Evolutionary conservation across 2,888 invertebrate species (phyloP).

Genomic region (Diloba caeruleocephala): DNA sequence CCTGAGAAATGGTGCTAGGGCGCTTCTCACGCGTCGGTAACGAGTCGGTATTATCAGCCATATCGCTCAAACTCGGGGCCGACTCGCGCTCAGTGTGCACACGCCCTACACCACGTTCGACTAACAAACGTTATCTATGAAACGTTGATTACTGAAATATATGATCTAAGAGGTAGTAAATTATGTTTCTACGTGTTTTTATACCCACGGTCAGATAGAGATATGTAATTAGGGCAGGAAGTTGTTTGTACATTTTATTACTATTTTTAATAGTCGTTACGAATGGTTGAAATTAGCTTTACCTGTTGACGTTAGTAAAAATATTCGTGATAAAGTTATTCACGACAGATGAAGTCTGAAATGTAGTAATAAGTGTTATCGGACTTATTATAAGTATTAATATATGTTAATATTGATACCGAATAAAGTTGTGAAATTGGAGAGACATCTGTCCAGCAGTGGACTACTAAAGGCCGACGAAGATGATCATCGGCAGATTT

Average conservation of each 20-base stretch:
- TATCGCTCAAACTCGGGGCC: conserved; percentile 51
- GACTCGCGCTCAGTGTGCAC: conserved; percentile 45
- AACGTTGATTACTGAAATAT: conserved; percentile 49
- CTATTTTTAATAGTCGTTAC: conserved; percentile 21
- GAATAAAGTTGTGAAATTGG: too few relatives aligned
- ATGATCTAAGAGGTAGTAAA: conserved; percentile 47
- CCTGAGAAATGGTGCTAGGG: conserved; percentile 67
- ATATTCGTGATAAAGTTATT: not conserved
- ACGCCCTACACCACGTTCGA: conserved; percentile 52
- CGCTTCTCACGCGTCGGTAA: conserved; percentile 73
- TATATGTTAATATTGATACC: too few relatives aligned
- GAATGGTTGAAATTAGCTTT: conserved; percentile 24
- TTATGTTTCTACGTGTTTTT: conserved; percentile 35
- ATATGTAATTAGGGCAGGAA: conserved; percentile 44
- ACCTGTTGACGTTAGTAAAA: conserved; percentile 4
- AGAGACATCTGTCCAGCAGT: too few relatives aligned
- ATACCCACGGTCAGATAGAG: conserved; percentile 33
- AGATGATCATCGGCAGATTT: too few relatives aligned
- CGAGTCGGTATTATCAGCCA: conserved; percentile 62
- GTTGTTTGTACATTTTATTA: conserved; percentile 38
- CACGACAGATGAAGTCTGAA: not conserved
- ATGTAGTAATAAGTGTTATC: conserved; percentile 1
- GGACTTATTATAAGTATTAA: too few relatives aligned
- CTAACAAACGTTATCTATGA: conserved; percentile 38
- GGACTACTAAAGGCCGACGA: too few relatives aligned